Evolutionary conservation across 2,113 vertebrate genomes (phyloP), one percentile per base, ranked within the genome.

Genomic region (Elephas maximus): DNA sequence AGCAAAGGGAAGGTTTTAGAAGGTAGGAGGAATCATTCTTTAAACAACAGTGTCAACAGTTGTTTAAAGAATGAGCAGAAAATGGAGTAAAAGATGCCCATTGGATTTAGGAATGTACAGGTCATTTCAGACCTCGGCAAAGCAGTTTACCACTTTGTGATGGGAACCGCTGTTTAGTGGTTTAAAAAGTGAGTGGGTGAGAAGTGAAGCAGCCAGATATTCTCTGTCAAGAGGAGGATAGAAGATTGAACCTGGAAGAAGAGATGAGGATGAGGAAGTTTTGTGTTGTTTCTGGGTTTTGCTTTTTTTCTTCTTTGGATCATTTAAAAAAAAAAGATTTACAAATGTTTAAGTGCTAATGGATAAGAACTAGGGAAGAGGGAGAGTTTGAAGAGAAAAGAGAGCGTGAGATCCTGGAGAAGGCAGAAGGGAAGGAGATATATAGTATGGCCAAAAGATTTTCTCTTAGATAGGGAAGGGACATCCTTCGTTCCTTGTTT

Each of bases 61-160:
- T 89, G 33, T 93, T 78, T 76, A 67, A 78, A 95, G 41, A 80
- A 90, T 45, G 48, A 86, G 20, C 37, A 95, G 45, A 67, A 53
- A 76, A 82, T 9, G 53, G 45, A 94, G 24, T 82, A 9, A 48
- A 48, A 82, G 91, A 57, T 71, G 37, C 76, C 8, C 41, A 28
- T 7, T 53, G n/a, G 45, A 78, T 90, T 89, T 85, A 93, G 85
- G 45, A 89, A 65, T 71, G 44, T 86, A 63, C 15, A 44, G 9
- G 21, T 91, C 81, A 84, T 90, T 93, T 91, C 74, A 96, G 85
- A 81, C 88, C 26, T 88, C 65, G 62, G 11, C 44, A 94, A 69
- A 93, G 14, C 11, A 90, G 11, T 73, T 93, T 67, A 24, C 62
- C 44, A 4, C 74, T 24, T 1, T 77, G 14, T 57, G 6, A 6